Base-by-base conservation (phyloP, 2,797 vertebrate genomes). In the Cirrhinus molitorella region DNA sequence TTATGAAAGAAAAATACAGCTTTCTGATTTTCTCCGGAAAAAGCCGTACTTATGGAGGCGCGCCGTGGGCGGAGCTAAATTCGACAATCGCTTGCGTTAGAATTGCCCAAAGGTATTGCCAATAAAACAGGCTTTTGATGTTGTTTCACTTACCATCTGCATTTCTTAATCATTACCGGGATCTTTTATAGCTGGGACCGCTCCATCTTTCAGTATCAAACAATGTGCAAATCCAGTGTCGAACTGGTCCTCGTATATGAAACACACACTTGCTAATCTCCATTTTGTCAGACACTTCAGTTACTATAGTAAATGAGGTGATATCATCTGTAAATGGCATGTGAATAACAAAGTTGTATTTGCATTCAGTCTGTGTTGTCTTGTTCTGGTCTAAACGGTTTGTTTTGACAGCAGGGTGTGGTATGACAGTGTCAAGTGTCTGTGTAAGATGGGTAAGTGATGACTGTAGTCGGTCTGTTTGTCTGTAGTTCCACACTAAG, bases 321-420 rank as follows among this genome's bases (percentile, higher is more conserved):
- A 28, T 53, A n/a, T 73, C 28, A 34, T 73, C 14, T 71, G 23
- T 72, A 19, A 68, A 7, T 43, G 37, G 37, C 67, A 10, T 71
- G 68, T 28, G 17, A 40, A 6, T n/a, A 40, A 11, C 65, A 74
- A 61, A 45, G 74, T 45, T 28, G 4, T 6, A 31, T 66, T 67
- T 72, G 23, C 19, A 57, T 34, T 71, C 17, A 34, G 43, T 1
- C 80, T 65, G 34, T 21, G 25, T 73, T 25, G 37, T 28, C 74
- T 70, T 43, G 43, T 53, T 83, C 63, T 59, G 76, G 59, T 68
- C 31, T 83, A 84, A 83, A 87, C 72, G 68, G 80, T 80, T 79
- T 89, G 81, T 86, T 88, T 84, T 89, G 83, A 89, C 87, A 91
- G 83, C 67, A 45, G 71, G 47, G 75, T 74, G 76, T 80, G 85